phyloP scores from a whole-genome alignment of 2,113 vertebrate species.

The Astur gentilis region DNA sequence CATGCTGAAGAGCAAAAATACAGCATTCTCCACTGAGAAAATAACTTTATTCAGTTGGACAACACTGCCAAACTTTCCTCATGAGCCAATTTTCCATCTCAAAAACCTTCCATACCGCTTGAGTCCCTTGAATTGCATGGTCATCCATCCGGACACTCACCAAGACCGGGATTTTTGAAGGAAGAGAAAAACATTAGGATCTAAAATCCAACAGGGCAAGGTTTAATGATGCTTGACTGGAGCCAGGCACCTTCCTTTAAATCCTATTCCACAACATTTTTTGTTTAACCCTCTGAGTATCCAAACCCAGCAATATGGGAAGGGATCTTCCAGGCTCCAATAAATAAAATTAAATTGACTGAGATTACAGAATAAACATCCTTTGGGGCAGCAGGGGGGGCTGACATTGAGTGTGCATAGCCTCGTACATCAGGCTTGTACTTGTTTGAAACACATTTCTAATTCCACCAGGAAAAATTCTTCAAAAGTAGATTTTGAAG shows the following conservation, averaged over 20 bases:
- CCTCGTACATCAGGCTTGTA: fast-evolving
- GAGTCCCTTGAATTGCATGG: background rate
- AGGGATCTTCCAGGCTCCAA: background rate
- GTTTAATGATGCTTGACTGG: background rate
- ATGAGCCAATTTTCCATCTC: background rate
- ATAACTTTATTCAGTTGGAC: background rate
- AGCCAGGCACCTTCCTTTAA: background rate
- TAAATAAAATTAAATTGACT: background rate
- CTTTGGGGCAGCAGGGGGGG: background rate
- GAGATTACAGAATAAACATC: background rate
- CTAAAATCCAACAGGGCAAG: background rate
- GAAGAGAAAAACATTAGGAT: background rate
- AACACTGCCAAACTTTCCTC: background rate
- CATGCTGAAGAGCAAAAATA: background rate
- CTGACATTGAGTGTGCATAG: background rate
- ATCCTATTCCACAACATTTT: background rate
- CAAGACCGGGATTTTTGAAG: background rate
- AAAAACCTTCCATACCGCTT: fast-evolving
- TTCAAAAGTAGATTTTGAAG: background rate
- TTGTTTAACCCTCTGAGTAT: background rate
- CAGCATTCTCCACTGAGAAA: background rate
- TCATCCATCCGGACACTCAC: background rate
- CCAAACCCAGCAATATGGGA: background rate
- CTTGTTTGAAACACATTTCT: background rate
- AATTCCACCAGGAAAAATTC: background rate